Evolutionary conservation across 2,797 vertebrate genomes (phyloP), one percentile per base, ranked within the genome.

Genomic region (Tenualosa ilisha): DNA sequence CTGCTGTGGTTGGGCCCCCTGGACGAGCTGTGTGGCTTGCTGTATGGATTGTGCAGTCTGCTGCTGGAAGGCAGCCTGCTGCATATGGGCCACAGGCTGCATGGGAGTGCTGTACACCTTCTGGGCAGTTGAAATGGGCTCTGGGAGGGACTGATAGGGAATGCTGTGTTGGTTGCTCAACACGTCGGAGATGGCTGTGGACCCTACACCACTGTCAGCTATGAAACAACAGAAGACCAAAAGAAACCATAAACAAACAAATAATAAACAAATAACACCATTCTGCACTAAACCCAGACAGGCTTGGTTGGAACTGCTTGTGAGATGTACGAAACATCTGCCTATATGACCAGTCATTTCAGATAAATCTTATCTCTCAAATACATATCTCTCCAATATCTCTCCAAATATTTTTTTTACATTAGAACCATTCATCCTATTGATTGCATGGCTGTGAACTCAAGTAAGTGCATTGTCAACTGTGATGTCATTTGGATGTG

Each of bases 191-290:
- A 97, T 96, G 81, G 97, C 93, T 0, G 95, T 92, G 46, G 96
- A 96, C 88, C 95, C 96, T 89, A 96, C 93, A 79, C 96, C 96
- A 1, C 96, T 97, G 93, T 98, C 97, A 54, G 96, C 98, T 99
- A 94, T 20, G 7, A 91, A 83, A 91, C 43, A 86, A 17, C 24
- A 81, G 54, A 79, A 81, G 81, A 49, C 1, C 49, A 51, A 51
- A 91, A 63, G 90, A 82, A 2, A 43, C 86, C 86, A 65, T 89
- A 85, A 87, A 90, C 79, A 72, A 72, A 37, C 15, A 37, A 72
- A 72, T 1, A 20, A 56, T 1, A 56, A 56, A 20, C 88, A 88
- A 85, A 65, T 20, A 72, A 17, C 72, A 46, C 17, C 40, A 46
- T 15, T 79, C 5, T 79, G 46, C 13, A 7, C 6, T 6, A 17